phyloP scores from a whole-genome alignment of 1,140 invertebrate species.

The Calephelis virginiensis region DNA sequence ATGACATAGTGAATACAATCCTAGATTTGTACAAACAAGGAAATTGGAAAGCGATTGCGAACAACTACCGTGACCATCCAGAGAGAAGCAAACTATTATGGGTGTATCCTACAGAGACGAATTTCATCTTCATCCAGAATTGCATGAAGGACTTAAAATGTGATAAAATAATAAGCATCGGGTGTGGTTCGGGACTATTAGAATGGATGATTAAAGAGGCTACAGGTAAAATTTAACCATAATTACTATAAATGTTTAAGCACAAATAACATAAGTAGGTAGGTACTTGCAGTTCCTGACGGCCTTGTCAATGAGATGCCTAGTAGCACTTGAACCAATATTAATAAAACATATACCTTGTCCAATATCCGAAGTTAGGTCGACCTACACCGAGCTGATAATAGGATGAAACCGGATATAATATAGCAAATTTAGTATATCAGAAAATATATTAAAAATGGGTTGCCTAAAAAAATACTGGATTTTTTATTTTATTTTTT shows the following conservation, averaged over 20 bases:
- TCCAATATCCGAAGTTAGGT: no score
- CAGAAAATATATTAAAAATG: no score
- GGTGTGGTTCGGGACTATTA: slow-evolving; percentile 72
- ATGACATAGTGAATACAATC: slow-evolving; percentile 44
- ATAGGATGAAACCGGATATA: no score
- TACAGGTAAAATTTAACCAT: slow-evolving; percentile 44
- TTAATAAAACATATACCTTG: no score
- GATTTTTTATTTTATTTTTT: no score
- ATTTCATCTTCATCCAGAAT: slow-evolving; percentile 56
- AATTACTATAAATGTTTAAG: neutral
- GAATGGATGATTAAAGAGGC: slow-evolving; percentile 73
- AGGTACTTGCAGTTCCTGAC: no score
- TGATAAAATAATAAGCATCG: slow-evolving; percentile 62
- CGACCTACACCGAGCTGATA: no score
- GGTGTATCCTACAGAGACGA: slow-evolving; percentile 71
- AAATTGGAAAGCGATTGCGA: slow-evolving; percentile 65
- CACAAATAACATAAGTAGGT: neutral
- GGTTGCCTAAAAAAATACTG: no score
- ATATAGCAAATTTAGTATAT: no score
- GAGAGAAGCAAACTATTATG: slow-evolving; percentile 66
- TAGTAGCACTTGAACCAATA: no score
- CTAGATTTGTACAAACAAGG: slow-evolving; percentile 45
- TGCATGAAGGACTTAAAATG: slow-evolving; percentile 45
- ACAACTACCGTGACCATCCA: slow-evolving; percentile 53
- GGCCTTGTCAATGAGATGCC: no score